These are phyloP conservation scores for Coccyzus lansbergi DNA, from an alignment of 2,797 vertebrate species.

Conservation along the genomic window DNA sequence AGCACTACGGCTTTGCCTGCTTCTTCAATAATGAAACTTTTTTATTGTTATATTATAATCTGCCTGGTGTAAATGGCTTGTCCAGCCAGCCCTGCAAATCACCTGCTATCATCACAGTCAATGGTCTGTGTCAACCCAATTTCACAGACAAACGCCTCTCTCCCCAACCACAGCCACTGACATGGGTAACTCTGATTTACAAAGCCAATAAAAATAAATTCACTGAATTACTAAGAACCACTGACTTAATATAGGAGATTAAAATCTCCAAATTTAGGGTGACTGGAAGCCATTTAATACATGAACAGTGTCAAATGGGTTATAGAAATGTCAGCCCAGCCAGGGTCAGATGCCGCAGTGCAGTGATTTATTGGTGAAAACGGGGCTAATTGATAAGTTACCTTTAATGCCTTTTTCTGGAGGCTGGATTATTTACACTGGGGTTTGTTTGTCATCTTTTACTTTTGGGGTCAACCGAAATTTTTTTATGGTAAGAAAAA, in stretches of 20 bases:
- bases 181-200: slow-evolving; percentile 81
- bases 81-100: slow-evolving; percentile 77
- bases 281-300: slow-evolving; percentile 69
- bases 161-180: slow-evolving; percentile 74
- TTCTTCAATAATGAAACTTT: slow-evolving; percentile 42
- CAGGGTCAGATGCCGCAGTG: slow-evolving; percentile 39
- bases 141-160: slow-evolving; percentile 83
- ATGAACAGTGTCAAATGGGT: slow-evolving; percentile 50
- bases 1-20: neutral
- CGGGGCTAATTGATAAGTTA: slow-evolving; percentile 65
- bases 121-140: slow-evolving; percentile 83
- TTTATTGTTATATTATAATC: slow-evolving; percentile 69
- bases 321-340: slow-evolving; percentile 61
- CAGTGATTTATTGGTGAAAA: slow-evolving; percentile 10
- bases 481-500: slow-evolving; percentile 36
- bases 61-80: slow-evolving; percentile 65
- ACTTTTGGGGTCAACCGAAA: slow-evolving; percentile 12
- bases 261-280: slow-evolving; percentile 75
- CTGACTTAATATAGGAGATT: slow-evolving; percentile 78
- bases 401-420: slow-evolving; percentile 15
- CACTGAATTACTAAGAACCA: slow-evolving; percentile 72
- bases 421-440: neutral
- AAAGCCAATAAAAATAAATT: slow-evolving; percentile 81
- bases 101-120: slow-evolving; percentile 78
- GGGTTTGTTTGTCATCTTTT: slow-evolving; percentile 7